Percentiles rank a stretch among this genome's conserved stretches.
Conservation (phyloP, 2,797 vertebrate species). For the Semaprochilodus insignis region DNA sequence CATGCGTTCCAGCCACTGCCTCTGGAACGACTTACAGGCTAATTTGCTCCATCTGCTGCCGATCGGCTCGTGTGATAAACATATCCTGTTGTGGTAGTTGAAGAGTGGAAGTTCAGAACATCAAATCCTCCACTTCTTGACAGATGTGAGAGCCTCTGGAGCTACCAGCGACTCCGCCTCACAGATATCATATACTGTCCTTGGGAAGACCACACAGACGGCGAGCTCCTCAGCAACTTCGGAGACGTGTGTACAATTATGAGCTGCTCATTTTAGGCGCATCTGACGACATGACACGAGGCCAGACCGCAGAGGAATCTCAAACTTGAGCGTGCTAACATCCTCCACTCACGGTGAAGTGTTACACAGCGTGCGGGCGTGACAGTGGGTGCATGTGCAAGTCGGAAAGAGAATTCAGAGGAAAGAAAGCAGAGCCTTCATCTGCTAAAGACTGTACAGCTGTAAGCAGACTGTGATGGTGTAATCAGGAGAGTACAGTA, state of each 20-base stretch:
- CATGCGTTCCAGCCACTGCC: neutral
- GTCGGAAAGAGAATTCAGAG: no score
- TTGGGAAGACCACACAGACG: slow-evolving; percentile 4
- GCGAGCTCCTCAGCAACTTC: neutral
- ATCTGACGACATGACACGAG: neutral
- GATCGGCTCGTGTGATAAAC: slow-evolving; percentile 42
- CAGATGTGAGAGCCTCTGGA: neutral
- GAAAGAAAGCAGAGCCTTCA: no score
- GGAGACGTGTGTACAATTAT: neutral
- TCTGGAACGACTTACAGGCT: slow-evolving; percentile 32
- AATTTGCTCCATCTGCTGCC: slow-evolving; percentile 59
- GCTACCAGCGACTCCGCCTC: no score
- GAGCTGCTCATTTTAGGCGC: neutral
- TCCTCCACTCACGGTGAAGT: slow-evolving; percentile 16
- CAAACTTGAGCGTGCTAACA: slow-evolving; percentile 1
- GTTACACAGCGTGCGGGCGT: neutral
- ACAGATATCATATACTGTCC: no score
- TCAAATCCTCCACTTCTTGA: slow-evolving; percentile 4
- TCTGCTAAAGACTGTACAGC: no score
- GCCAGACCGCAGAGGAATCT: slow-evolving; percentile 24
- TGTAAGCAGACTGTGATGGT: no score
- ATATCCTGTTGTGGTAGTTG: slow-evolving; percentile 29
- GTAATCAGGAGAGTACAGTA: no score
- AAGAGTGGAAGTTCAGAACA: slow-evolving; percentile 19
- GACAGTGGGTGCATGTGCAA: neutral